These are phyloP conservation scores for Aptenodytes forsteri DNA, from an alignment of 2,113 vertebrate species.

Conservation along the genomic window DNA sequence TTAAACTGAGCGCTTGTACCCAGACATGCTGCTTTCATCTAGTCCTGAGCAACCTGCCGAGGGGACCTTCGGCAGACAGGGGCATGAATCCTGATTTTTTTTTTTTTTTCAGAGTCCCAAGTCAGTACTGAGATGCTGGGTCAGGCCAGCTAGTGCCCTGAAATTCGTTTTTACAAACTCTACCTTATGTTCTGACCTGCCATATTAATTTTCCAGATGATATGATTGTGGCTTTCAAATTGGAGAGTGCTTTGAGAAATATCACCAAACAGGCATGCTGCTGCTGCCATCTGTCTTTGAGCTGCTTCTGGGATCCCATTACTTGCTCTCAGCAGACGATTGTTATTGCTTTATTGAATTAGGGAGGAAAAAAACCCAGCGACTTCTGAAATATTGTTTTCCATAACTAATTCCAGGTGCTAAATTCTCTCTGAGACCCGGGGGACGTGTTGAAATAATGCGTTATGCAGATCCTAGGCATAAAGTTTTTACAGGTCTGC, in stretches of 20 bases:
- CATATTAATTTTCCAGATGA: conserved; percentile 31
- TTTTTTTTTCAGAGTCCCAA: neutral
- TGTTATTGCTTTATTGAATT: neutral
- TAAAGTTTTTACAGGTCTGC: neutral
- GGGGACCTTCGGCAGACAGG: neutral
- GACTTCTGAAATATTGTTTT: neutral
- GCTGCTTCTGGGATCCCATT: conserved; percentile 29
- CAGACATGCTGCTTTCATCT: neutral
- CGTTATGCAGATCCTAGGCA: neutral
- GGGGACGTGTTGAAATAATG: neutral
- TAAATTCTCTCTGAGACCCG: neutral
- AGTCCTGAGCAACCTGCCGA: neutral
- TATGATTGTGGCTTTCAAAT: conserved; percentile 22
- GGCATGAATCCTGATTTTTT: neutral
- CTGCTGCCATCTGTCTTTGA: conserved; percentile 58
- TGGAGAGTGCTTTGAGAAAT: conserved; percentile 2
- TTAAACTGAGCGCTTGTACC: neutral
- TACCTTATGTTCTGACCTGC: neutral
- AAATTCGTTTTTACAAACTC: neutral
- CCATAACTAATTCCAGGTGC: neutral
- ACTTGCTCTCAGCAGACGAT: neutral
- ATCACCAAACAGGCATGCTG: neutral
- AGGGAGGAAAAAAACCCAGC: neutral
- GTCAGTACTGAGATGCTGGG: neutral
- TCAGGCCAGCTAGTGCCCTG: neutral